Percentiles rank a stretch among this genome's conserved stretches.
These are phyloP conservation scores for Xiphophorus hellerii DNA, from an alignment of 2,113 vertebrate genomes.

Conservation along the genomic window DNA sequence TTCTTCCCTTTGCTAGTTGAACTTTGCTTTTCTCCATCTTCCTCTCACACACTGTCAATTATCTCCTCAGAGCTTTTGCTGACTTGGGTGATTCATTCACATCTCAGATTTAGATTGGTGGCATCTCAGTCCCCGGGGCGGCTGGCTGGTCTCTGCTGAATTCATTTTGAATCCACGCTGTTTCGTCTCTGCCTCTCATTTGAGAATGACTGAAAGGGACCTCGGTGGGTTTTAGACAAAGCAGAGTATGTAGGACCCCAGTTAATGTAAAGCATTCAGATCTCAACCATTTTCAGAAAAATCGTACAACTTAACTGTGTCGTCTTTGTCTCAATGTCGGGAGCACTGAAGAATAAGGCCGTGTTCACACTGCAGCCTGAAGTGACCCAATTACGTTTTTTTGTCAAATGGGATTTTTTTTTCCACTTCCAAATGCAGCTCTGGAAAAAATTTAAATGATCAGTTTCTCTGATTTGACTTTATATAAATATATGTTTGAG, in stretches of 20 bases:
- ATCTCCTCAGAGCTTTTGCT: constrained; percentile 39
- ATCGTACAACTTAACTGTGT: constrained; percentile 3
- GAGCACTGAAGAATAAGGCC: background rate
- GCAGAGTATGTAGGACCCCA: background rate
- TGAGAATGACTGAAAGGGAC: constrained; percentile 11
- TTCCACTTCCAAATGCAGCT: no score
- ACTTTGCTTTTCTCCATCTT: constrained; percentile 15
- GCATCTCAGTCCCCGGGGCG: constrained; percentile 30
- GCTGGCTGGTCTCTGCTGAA: constrained; percentile 44
- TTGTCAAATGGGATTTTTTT: no score
- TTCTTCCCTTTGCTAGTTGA: background rate
- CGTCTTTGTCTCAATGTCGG: constrained; percentile 13
- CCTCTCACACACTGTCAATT: constrained; percentile 29
- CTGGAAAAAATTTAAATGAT: no score
- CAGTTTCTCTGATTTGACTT: no score
- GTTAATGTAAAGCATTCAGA: background rate
- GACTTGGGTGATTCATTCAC: constrained; percentile 46
- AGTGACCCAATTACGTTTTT: no score
- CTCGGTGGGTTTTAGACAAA: background rate
- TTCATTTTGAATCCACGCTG: constrained; percentile 14
- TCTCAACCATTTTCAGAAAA: constrained; percentile 2
- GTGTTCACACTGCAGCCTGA: no score
- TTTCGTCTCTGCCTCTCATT: constrained; percentile 20
- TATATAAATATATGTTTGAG: no score
- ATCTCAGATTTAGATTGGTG: constrained; percentile 48